phyloP scores from a whole-genome alignment of 2,797 vertebrate genomes.

The Paguma larvata region DNA sequence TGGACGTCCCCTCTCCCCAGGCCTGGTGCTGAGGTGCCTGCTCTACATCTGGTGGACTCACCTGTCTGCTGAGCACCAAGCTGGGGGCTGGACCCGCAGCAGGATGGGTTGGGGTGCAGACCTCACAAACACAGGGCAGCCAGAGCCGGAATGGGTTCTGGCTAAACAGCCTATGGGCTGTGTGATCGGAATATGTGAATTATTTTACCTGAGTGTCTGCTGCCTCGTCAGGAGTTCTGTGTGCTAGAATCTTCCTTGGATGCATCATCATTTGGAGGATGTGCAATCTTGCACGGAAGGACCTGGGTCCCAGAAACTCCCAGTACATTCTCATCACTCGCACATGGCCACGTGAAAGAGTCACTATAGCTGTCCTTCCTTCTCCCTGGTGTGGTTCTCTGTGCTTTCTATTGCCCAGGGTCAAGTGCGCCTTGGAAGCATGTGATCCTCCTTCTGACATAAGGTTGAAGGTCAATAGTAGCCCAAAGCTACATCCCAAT shows the following conservation, averaged over 20 bases:
- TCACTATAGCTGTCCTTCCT: neutral
- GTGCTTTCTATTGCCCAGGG: neutral
- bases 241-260: neutral
- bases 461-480: neutral
- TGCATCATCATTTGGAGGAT: neutral
- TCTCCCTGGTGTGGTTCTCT: neutral
- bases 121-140: neutral
- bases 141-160: neutral
- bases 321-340: neutral
- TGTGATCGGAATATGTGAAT: too few relatives aligned
- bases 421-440: neutral
- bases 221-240: neutral
- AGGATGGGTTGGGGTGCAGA: neutral
- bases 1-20: neutral
- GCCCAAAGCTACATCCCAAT: neutral
- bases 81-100: too few relatives aligned
- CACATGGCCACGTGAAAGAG: neutral
- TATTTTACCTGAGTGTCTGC: neutral
- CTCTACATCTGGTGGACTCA: neutral
- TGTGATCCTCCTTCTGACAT: neutral
- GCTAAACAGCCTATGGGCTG: neutral
- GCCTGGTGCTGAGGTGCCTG: neutral
- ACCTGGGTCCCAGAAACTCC: neutral
- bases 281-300: neutral
- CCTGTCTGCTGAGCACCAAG: accelerated